These are phyloP conservation scores for Acleris laterana DNA, from an alignment of 2,888 invertebrate species.

Conservation along the genomic window DNA sequence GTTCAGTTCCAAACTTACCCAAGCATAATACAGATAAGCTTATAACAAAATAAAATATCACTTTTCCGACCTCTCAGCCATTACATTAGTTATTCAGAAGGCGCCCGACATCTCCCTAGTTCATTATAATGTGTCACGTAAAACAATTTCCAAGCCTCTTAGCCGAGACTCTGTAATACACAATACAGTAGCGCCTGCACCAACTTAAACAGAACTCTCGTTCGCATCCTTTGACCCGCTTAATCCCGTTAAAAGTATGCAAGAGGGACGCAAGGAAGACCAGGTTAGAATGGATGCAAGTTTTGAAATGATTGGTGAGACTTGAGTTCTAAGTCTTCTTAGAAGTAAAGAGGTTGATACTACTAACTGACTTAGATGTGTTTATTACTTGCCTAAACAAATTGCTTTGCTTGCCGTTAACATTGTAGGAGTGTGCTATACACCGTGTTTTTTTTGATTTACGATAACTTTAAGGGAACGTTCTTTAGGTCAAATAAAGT, in stretches of 20 bases:
- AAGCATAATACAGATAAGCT: conserved; percentile 11
- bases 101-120: conserved; percentile 58
- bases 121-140: conserved; percentile 71
- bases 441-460: no score
- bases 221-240: conserved; percentile 7
- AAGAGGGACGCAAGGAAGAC: neutral
- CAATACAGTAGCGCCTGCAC: conserved; percentile 19
- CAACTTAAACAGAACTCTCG: conserved; percentile 20
- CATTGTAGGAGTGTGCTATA: neutral
- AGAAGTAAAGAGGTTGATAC: conserved; percentile 35
- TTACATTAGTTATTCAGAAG: conserved; percentile 54
- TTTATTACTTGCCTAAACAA: conserved; percentile 19
- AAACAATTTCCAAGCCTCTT: conserved; percentile 71
- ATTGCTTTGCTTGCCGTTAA: neutral
- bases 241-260: conserved; percentile 7
- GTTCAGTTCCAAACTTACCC: neutral
- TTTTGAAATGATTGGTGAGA: conserved; percentile 39
- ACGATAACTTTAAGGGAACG: no score
- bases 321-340: conserved; percentile 34
- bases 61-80: conserved; percentile 21
- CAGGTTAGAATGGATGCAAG: conserved; percentile 14
- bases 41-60: conserved; percentile 32
- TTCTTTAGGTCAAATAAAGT: no score
- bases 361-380: conserved; percentile 28
- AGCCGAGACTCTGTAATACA: conserved; percentile 51